Evolutionary conservation across 2,888 invertebrate genomes (phyloP), one percentile per base, ranked within the genome.

Genomic region (Atethmia centrago): DNA sequence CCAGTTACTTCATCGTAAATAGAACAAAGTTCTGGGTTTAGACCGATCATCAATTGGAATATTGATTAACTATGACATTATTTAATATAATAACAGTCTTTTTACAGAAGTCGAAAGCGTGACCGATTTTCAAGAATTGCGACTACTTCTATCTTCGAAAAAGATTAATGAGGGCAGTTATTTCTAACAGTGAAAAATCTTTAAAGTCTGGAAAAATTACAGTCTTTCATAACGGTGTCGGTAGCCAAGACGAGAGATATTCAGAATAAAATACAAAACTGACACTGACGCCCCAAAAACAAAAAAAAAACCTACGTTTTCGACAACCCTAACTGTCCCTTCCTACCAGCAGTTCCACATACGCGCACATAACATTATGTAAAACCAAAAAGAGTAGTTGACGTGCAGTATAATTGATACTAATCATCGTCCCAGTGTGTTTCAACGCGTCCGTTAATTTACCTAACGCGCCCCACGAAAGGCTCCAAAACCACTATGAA

Each of bases 361-460:
- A 58, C 10, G n/a, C 16, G 53, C 49, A 36, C 59, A 68, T 36
- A 55, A 66, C 12, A 73, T 71, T 66, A 85, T 58, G 28, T 72
- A 62, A 59, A 74, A 70, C 67, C 28, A 59, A 71, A 77, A 70
- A 77, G 71, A 65, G 63, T 69, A 77, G 71, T 76, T 73, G 75
- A 77, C 73, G 61, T 76, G 61, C 49, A 80, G 70, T 77, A 83
- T 83, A 86, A 88, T 84, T 86, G 79, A 87, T 83, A 85, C 77
- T 84, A 85, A 85, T 87, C 82, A 87, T 84, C 69, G 40, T 75
- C 74, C 77, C 77, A 71, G 86, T 85, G 85, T 87, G 76, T 85
- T 85, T 86, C 83, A 88, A 90, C 90, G 90, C 90, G 89, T 86
- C 77, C 87, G 84, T 87, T 88, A 91, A 90, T 88, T 87, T 85